Evolutionary conservation across 2,113 vertebrate genomes (phyloP).

Genomic region (Oreochromis tanganicae): DNA sequence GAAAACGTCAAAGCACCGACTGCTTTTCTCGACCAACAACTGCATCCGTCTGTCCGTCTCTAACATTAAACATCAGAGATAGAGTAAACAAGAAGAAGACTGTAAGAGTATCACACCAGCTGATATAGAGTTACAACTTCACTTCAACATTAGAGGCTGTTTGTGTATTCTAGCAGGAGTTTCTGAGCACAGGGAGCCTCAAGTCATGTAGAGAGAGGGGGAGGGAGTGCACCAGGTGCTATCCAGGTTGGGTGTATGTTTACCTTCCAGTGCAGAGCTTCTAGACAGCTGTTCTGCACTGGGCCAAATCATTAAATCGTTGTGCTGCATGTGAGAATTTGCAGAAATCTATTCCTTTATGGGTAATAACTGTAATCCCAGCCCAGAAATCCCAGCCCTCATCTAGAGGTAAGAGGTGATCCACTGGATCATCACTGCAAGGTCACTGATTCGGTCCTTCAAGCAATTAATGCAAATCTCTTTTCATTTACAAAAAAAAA

Average conservation of each 20-base stretch:
- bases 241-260: not conserved
- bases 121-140: not conserved
- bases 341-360: not conserved
- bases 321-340: not conserved
- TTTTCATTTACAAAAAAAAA: not conserved
- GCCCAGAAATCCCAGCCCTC: not conserved
- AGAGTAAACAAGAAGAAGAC: not conserved
- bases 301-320: not conserved
- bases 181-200: not conserved
- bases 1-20: not conserved
- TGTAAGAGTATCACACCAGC: not conserved
- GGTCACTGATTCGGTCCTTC: not conserved
- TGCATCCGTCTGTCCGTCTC: not conserved
- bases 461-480: not conserved
- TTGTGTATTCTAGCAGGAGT: not conserved
- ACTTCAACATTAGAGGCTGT: not conserved
- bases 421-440: not conserved
- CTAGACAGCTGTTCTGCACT: not conserved
- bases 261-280: not conserved
- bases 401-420: not conserved
- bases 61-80: not conserved
- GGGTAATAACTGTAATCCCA: not conserved
- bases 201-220: not conserved
- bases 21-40: not conserved
- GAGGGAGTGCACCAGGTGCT: not conserved